These are phyloP conservation scores for Lathamus discolor DNA, from an alignment of 2,113 vertebrate species.

Conservation along the genomic window DNA sequence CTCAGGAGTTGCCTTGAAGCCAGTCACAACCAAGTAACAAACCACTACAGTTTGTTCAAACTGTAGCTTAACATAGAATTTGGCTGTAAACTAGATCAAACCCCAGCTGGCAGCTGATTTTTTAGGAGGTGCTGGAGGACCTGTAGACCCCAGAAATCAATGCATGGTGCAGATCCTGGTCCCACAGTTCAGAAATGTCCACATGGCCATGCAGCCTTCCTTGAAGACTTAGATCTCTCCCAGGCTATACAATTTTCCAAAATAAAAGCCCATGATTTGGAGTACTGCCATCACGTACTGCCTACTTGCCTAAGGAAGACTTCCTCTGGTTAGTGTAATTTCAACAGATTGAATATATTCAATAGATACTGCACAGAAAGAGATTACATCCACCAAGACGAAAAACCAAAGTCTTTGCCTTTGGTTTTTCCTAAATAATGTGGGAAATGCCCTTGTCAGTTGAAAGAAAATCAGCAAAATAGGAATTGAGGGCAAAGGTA, in stretches of 20 bases:
- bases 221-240: neutral
- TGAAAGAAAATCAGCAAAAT: neutral
- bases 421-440: neutral
- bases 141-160: accelerated
- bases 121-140: neutral
- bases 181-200: neutral
- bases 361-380: neutral
- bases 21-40: neutral
- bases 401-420: neutral
- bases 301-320: neutral
- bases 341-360: neutral
- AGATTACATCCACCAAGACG: neutral
- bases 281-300: neutral
- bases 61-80: neutral
- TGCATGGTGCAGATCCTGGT: neutral
- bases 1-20: neutral
- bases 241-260: neutral
- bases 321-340: neutral
- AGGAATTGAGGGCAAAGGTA: neutral
- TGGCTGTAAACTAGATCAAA: neutral
- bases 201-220: accelerated
- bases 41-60: accelerated
- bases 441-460: neutral
- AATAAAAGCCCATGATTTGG: neutral
- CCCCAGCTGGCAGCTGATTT: neutral